Evolutionary conservation across 2,888 invertebrate genomes (phyloP), one percentile per base, ranked within the genome.

Genomic region (Entomobrya multifasciata): DNA sequence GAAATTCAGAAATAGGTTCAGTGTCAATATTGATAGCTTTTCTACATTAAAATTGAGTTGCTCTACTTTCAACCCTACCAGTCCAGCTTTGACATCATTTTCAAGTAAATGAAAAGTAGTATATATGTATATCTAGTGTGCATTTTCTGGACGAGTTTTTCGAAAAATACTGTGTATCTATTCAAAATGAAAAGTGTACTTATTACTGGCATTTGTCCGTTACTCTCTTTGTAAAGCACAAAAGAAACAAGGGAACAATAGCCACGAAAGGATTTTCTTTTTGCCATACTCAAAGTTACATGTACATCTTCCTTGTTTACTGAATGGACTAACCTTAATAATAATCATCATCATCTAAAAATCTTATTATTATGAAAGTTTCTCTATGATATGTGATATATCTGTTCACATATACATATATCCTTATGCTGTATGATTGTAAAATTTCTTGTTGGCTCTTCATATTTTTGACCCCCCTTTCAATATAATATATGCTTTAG

Each of bases 231-330:
- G 30, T 47, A 6, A 13, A 30, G n/a, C 67, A 55, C 36, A 74
- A 44, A 30, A 82, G 22, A 13, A 60, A 82, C 72, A 72, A 82
- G 22, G 20, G 72, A 82, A 82, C 81, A 82, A 82, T 82, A 17
- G 81, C 44, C 25, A 10, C 22, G 44, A 52, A 72, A 67, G 81
- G 81, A 81, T 72, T 82, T 82, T 60, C 72, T 60, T 44, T 72
- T 81, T 81, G 52, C 41, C 52, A 44, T 81, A 79, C 8, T 36
- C 8, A 36, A 49, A 65, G 36, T 81, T 70, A 70, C 25, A 11
- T 52, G n/a, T 70, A 70, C 25, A 11, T 52, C 6, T 27, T 52
- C 2, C 74, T 52, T 49, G 74, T 74, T 74, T 74, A 44, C 52
- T 74, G 74, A 74, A 70, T 70, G 41, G 55, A 70, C 55, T 22